A percentile compares a stretch with the other conserved stretches of the same genome.
These are phyloP conservation scores for Silurus glanis DNA, from an alignment of 2,113 vertebrate genomes.

Conservation along the genomic window DNA sequence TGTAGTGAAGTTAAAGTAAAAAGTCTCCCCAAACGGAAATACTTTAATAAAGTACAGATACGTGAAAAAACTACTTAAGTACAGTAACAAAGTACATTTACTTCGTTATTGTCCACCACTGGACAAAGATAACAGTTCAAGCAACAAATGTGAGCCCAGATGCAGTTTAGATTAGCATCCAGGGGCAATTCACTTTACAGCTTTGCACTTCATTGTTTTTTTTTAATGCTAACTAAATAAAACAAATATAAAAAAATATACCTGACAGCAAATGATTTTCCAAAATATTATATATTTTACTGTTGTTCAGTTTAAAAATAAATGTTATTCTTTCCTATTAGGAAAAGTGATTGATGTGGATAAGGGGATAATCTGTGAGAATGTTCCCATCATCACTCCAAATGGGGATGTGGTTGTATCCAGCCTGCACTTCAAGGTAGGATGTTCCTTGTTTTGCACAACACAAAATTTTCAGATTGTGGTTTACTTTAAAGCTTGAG, in stretches of 20 bases:
- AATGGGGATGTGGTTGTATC: slow-evolving; percentile 95
- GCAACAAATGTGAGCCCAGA: not conserved
- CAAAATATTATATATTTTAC: not conserved
- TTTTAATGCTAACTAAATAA: not conserved
- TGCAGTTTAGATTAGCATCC: not conserved
- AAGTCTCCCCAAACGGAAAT: too few relatives aligned
- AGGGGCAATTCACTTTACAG: not conserved
- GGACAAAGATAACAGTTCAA: not conserved
- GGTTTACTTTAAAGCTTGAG: not conserved
- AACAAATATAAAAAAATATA: not conserved
- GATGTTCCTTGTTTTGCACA: slow-evolving; percentile 27
- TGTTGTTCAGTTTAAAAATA: not conserved
- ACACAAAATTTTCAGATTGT: not conserved
- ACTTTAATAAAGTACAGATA: too few relatives aligned
- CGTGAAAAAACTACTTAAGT: too few relatives aligned
- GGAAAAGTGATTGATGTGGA: slow-evolving; percentile 95
- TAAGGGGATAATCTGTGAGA: slow-evolving; percentile 94
- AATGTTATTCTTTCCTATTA: slow-evolving; percentile 61
- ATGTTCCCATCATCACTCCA: slow-evolving; percentile 97
- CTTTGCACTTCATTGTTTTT: not conserved
- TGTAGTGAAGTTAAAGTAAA: too few relatives aligned
- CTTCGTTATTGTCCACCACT: too few relatives aligned
- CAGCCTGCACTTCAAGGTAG: slow-evolving; percentile 92
- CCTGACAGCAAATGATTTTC: too few relatives aligned
- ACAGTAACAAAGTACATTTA: too few relatives aligned